A percentile compares a stretch with the other conserved stretches of the same genome.
phyloP scores from a whole-genome alignment of 2,888 invertebrate genomes.

The Globia sparganii region DNA sequence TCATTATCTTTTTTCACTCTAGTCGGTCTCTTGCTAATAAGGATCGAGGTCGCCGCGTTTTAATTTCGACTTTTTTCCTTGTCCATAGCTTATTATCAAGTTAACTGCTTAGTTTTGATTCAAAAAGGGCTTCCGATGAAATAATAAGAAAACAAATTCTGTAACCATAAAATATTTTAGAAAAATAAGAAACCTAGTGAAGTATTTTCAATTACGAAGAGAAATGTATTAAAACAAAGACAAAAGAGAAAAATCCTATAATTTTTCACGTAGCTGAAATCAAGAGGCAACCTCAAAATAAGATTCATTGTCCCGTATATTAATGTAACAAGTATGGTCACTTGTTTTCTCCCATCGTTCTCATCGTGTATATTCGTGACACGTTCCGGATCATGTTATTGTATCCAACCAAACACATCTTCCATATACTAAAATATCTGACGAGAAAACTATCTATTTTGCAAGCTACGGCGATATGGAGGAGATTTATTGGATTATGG shows the following conservation, averaged over 20 bases:
- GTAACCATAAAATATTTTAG: neutral
- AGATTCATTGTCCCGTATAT: slow-evolving; percentile 10
- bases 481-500: slow-evolving; percentile 29
- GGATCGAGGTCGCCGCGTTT: neutral
- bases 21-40: neutral
- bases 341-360: slow-evolving; percentile 20
- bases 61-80: neutral
- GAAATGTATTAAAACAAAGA: neutral
- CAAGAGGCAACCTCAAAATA: neutral
- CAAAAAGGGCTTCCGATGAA: neutral
- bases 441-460: slow-evolving; percentile 42
- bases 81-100: neutral
- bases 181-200: neutral
- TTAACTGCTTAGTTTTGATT: neutral
- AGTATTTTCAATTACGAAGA: neutral
- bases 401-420: slow-evolving; percentile 47
- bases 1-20: neutral
- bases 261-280: neutral
- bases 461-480: slow-evolving; percentile 1
- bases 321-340: slow-evolving; percentile 28
- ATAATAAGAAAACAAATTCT: neutral
- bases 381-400: slow-evolving; percentile 54
- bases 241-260: no score
- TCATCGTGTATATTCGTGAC: slow-evolving; percentile 46
- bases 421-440: slow-evolving; percentile 38